phyloP scores from a whole-genome alignment of 2,888 invertebrate genomes.

The Tromatobia lineatoria region DNA sequence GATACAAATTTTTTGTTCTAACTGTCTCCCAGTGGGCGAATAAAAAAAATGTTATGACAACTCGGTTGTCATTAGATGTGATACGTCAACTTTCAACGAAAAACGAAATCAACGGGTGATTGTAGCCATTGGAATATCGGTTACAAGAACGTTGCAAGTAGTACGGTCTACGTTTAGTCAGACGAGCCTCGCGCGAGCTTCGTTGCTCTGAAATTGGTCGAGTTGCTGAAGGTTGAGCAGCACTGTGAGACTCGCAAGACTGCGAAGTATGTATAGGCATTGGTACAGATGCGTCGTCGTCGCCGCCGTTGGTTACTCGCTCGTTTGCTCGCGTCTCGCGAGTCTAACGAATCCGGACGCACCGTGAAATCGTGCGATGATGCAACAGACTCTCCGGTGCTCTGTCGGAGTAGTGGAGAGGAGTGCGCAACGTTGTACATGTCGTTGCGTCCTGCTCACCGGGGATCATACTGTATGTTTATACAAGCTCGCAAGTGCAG shows the following conservation, averaged over 20 bases:
- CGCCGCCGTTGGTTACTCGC: conserved; percentile 37
- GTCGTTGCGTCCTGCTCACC: conserved; percentile 71
- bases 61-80: not conserved
- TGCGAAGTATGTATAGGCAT: conserved; percentile 23
- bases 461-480: conserved; percentile 70
- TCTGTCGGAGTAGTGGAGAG: conserved; percentile 60
- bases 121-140: not conserved
- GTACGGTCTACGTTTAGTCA: conserved; percentile 53
- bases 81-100: not conserved
- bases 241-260: conserved; percentile 73
- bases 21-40: not conserved
- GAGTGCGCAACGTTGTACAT: conserved; percentile 30
- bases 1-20: not conserved
- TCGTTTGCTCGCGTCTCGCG: conserved; percentile 49
- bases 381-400: conserved; percentile 69
- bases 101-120: not conserved
- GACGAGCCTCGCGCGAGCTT: conserved; percentile 27
- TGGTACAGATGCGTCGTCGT: conserved; percentile 72
- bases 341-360: conserved; percentile 74
- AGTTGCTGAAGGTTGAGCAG: conserved; percentile 66
- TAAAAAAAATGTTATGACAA: not conserved
- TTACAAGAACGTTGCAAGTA: conserved; percentile 32
- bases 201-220: conserved; percentile 9
- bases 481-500: conserved; percentile 71
- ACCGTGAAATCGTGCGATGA: conserved; percentile 78